Evolutionary conservation across 2,113 vertebrate genomes (phyloP).

Genomic region (Garra rufa): DNA sequence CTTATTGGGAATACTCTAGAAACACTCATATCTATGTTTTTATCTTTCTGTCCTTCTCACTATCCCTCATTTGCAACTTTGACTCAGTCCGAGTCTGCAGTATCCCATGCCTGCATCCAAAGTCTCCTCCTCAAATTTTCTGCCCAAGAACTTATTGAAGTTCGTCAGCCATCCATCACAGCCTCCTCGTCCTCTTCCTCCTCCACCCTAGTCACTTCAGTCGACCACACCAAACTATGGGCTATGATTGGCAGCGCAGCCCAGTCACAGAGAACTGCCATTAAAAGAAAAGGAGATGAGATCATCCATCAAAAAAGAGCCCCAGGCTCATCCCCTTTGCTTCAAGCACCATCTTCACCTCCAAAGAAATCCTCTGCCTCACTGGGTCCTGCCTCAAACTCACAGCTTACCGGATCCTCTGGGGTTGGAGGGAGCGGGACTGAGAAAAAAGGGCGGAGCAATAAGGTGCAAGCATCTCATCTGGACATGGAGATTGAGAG

Average conservation of each 20-base stretch:
- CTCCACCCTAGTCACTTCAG: constrained; percentile 83
- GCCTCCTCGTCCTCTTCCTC: constrained; percentile 57
- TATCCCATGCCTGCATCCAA: constrained; percentile 82
- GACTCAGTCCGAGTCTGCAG: constrained; percentile 79
- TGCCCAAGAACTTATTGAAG: constrained; percentile 91
- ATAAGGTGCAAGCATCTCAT: constrained; percentile 83
- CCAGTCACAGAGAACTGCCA: constrained; percentile 67
- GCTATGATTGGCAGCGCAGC: constrained; percentile 85
- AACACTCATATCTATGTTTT: not conserved
- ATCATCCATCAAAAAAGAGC: constrained; percentile 64
- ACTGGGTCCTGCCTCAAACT: constrained; percentile 65
- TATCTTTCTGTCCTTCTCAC: not conserved
- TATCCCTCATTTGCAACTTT: not conserved
- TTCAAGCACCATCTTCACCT: constrained; percentile 68
- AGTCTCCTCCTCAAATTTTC: constrained; percentile 92
- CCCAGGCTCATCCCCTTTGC: constrained; percentile 66
- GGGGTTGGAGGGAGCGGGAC: constrained; percentile 65
- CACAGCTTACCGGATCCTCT: constrained; percentile 65
- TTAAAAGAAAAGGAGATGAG: constrained; percentile 80
- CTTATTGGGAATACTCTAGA: not conserved
- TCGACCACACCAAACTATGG: constrained; percentile 91
- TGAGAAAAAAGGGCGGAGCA: constrained; percentile 82
- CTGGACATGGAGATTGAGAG: constrained; percentile 93
- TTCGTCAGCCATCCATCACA: constrained; percentile 73
- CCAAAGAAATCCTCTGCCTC: constrained; percentile 66